Evolutionary conservation across 2,113 vertebrate species (phyloP), one percentile per base, ranked within the genome.

Genomic region (Tichodroma muraria): DNA sequence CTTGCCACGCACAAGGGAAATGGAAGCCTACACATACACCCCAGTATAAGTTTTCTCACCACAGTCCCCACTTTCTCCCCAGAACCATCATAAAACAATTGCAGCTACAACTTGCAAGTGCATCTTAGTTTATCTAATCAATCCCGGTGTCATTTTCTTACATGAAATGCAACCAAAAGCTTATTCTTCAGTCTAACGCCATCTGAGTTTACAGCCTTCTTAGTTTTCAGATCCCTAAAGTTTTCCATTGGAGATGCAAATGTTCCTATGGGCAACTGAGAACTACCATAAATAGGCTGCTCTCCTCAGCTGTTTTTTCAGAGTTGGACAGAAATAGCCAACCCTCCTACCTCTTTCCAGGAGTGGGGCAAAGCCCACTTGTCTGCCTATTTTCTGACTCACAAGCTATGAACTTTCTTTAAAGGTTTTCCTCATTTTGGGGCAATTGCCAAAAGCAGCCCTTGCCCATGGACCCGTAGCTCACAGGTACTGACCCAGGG

Each of bases 1-100:
- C 30, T 65, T 50, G 14, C 40, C 45, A 61, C 5, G 4, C 45
- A 61, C 45, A 60, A 73, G 18, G 1, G 6, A 61, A 65, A 40
- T 15, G 17, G 25, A 54, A 24, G 11, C 11, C 19, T 31, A 18
- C 4, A 80, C 19, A 27, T 9, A 15, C 0, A 2, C 1, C 10
- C 30, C 40, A 47, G 25, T 2, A 59, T 2, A 11, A 69, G 53
- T 27, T 72, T 49, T 63, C 68, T 77, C 53, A 68, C 13, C 30
- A 44, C 12, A 35, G 8, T 13, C 15, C 31, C 44, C 53, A 72
- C 47, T 44, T 83, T 38, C 38, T 60, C 16, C 33, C 40, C 3
- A 3, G 13, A 59, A 49, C 13, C 57, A 33, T 25, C 40, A 27
- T 5, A 42, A 37, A 3, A 24, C 4, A 21, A 69, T 12, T 52